Evolutionary conservation across 1,140 invertebrate species (phyloP).

Genomic region (Augochlora pura): DNA sequence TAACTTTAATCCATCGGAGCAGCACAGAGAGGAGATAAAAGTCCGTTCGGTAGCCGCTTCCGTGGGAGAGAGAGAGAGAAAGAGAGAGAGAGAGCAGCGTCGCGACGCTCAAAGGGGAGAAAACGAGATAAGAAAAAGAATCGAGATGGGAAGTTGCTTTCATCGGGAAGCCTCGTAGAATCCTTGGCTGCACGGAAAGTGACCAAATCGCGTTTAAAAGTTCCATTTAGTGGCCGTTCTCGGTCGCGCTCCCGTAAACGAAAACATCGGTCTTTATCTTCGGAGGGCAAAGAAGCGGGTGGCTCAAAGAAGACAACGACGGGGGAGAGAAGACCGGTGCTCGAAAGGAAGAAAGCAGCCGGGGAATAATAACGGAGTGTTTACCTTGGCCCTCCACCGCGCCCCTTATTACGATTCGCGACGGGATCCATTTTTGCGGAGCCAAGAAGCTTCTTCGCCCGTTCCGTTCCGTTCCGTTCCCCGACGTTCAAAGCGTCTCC

Average conservation of each 20-base stretch:
- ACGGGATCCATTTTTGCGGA: slow-evolving; percentile 12
- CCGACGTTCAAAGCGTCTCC: slow-evolving; percentile 2
- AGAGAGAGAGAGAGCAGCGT: no score
- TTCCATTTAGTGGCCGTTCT: neutral
- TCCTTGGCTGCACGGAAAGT: neutral
- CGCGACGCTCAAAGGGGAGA: no score
- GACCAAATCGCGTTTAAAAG: neutral
- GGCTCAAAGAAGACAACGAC: neutral
- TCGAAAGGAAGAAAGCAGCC: neutral
- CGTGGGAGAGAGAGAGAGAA: no score
- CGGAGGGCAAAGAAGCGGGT: neutral
- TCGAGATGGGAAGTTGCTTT: no score
- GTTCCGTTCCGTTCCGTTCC: neutral
- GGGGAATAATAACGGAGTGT: slow-evolving; percentile 3
- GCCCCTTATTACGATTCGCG: slow-evolving; percentile 12
- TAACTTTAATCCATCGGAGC: no score
- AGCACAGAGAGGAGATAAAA: no score
- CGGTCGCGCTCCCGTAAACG: neutral
- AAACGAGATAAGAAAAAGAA: no score
- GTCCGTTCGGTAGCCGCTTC: no score
- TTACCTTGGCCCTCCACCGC: neutral
- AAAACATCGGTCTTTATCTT: neutral
- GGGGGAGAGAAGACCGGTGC: no score
- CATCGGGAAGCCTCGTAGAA: neutral
- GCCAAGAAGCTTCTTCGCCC: slow-evolving; percentile 14